Base-by-base conservation (phyloP, 1,140 invertebrate genomes). In the Idris sp. region DNA sequence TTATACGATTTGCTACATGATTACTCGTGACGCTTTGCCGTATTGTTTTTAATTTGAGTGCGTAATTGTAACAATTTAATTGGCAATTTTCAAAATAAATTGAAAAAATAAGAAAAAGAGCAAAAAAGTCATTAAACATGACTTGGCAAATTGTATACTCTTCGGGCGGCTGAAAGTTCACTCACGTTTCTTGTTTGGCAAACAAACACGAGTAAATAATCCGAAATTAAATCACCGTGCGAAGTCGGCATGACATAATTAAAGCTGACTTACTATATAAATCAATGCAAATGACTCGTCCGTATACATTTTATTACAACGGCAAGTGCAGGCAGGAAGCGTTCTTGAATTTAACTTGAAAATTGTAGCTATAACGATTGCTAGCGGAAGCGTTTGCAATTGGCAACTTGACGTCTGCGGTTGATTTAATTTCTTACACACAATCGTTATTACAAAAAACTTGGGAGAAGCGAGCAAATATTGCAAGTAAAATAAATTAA, bases 381-480 rank as follows among this genome's bases (percentile, higher is more conserved):
- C 38, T 13, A 38, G 28, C 41, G 7, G 38, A 43, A 43, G 59
- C 14, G 30, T 65, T 54, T 30, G 30, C 11, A 51, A 38, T 48
- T 59, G 13, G 36, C 22, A 48, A 41, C 14, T 51, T 6, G 16
- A 16, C 15, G 9, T 44, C n/a, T 49, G 33, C 18, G 28, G 38
- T 19, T 38, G 26, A 48, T 38, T 25, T 19, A 64, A 43, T 58
- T 59, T 22, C 43, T 44, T 68, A 14, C n/a, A 33, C 49, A 49
- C 25, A 41, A 16, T 9, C 14, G 49, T 22, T 54, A 59, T 59
- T 59, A 40, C 46, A 53, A 61, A n/a, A n/a, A 59, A 69, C 54
- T 53, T 61, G 18, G 14, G 33, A 18, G 5, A 64, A 46, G 6
- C 31, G 49, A 22, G 25, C 14, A 16, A 26, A 38, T 11, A 46